Evolutionary conservation across 2,888 invertebrate species (phyloP), one percentile per base, ranked within the genome.

Genomic region (Pollenia amentaria): DNA sequence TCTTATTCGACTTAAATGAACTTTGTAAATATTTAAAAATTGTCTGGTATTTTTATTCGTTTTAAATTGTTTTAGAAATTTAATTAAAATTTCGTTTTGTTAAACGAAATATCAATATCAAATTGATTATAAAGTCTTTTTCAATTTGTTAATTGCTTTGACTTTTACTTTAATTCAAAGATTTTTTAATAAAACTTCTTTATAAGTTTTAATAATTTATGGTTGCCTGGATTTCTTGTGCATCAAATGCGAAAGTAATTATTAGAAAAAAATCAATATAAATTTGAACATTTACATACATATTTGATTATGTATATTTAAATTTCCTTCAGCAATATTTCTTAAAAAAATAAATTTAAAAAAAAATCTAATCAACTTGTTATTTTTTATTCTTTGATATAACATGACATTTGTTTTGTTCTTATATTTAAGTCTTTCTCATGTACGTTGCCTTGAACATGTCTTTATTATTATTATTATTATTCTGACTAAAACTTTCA

Each of bases 401-500:
- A 18, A 14, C 2, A 75, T 60, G 18, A 53, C 21, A 65, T 65
- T 65, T 55, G 2, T 29, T 65, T 67, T 67, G 0, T 70, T 62
- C n/a, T 21, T 44, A 44, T 38, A 18, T 10, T 51, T 51, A 14
- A 12, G 7, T 21, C 18, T 16, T 77, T 18, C 48, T 55, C 51
- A 1, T 79, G 70, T 64, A 64, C 29, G 2, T 70, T 40, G 46
- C 18, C 70, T 72, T 64, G 18, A 64, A 64, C 16, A 42, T 42
- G 53, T 62, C 42, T 72, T 64, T 38, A 55, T 80, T 55, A 55
- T 64, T 80, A 55, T 29, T 6, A 6, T 64, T 64, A 12, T 64
- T 80, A 55, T 80, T 73, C 72, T 46, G 51, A 51, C 75, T 60
- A 57, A 38, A 53, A 76, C 42, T 72, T 77, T 57, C 48, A 57